Percentiles rank a stretch among this genome's conserved stretches.
Evolutionary conservation across 2,113 vertebrate species (phyloP).

Genomic region (Perccottus glenii): DNA sequence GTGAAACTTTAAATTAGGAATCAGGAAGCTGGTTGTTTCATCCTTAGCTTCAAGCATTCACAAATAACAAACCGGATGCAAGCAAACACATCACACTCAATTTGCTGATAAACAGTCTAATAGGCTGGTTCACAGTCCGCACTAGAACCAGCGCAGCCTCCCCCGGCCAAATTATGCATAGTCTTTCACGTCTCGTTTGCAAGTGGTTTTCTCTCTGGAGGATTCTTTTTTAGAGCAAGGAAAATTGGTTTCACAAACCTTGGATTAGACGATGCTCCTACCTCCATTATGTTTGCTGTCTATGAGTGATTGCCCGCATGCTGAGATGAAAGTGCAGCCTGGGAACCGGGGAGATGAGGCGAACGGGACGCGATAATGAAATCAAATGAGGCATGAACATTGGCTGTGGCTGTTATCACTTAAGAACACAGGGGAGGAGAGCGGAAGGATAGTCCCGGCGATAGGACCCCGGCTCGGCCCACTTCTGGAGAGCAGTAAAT

Average conservation of each 20-base stretch:
- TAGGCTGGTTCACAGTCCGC: slow-evolving; percentile 11
- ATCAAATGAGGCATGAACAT: slow-evolving; percentile 29
- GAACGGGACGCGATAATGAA: slow-evolving; percentile 21
- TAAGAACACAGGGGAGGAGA: slow-evolving; percentile 13
- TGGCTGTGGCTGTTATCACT: slow-evolving; percentile 22
- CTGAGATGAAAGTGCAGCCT: slow-evolving; percentile 18
- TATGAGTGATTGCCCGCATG: slow-evolving; percentile 20
- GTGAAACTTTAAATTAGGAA: slow-evolving; percentile 10
- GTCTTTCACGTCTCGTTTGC: slow-evolving; percentile 13
- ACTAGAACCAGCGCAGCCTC: background rate
- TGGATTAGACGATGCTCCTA: slow-evolving; percentile 12
- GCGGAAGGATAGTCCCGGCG: background rate
- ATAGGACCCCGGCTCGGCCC: background rate
- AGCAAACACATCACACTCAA: slow-evolving; percentile 2
- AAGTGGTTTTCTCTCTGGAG: slow-evolving; percentile 2
- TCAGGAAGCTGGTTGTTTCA: slow-evolving; percentile 10
- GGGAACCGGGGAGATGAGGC: slow-evolving; percentile 18
- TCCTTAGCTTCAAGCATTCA: slow-evolving; percentile 1
- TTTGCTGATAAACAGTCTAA: slow-evolving; percentile 14
- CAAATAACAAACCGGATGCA: slow-evolving; percentile 6
- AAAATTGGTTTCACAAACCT: slow-evolving; percentile 29
- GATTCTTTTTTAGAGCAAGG: slow-evolving; percentile 9
- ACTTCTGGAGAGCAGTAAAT: background rate
- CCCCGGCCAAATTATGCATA: slow-evolving; percentile 6
- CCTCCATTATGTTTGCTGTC: slow-evolving; percentile 22